A percentile compares a stretch with the other conserved stretches of the same genome.
Evolutionary conservation across 2,113 vertebrate species (phyloP).

Genomic region (Scytalopus superciliaris): DNA sequence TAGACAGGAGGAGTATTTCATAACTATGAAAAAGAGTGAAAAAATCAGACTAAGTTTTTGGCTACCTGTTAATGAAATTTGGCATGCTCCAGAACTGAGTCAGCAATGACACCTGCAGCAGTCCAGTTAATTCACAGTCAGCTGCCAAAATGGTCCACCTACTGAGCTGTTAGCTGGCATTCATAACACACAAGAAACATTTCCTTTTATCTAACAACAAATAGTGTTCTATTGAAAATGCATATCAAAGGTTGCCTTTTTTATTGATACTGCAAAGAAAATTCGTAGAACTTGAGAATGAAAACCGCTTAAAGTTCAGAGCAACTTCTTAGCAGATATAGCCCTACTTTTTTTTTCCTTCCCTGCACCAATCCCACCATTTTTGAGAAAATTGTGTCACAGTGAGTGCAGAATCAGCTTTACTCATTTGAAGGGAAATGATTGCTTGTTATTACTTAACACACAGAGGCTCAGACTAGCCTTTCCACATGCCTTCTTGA

Average conservation of each 20-base stretch:
- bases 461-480: neutral
- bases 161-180: neutral
- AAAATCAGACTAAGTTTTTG: neutral
- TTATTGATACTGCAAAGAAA: neutral
- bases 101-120: neutral
- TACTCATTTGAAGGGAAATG: neutral
- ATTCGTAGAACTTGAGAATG: neutral
- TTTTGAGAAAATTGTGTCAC: neutral
- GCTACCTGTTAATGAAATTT: neutral
- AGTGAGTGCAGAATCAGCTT: neutral
- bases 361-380: neutral
- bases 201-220: constrained; percentile 32
- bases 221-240: neutral
- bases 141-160: constrained; percentile 1
- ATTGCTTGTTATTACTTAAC: neutral
- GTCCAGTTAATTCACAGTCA: neutral
- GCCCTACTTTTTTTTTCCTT: neutral
- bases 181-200: neutral
- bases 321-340: neutral
- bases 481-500: neutral
- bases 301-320: neutral
- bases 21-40: neutral
- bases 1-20: neutral
- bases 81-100: neutral
- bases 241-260: neutral